Evolutionary conservation across 2,888 invertebrate genomes (phyloP).

Genomic region (Ptilodon capucinus): DNA sequence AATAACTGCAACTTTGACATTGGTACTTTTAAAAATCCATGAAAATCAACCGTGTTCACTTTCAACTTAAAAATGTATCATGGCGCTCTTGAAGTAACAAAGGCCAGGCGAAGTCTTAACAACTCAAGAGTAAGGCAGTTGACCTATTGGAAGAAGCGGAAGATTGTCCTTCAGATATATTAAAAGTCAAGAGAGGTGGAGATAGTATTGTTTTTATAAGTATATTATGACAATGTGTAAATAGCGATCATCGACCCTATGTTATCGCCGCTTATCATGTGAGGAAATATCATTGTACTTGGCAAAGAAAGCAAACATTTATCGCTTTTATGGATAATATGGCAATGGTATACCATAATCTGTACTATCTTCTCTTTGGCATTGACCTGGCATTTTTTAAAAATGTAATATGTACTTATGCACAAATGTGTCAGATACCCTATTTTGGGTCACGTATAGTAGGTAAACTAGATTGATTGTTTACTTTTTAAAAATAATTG

Average conservation of each 20-base stretch:
- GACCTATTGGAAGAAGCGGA: slow-evolving; percentile 1
- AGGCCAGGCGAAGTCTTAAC: neutral
- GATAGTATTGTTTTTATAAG: neutral
- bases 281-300: slow-evolving; percentile 48
- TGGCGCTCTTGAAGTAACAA: neutral
- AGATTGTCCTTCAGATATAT: slow-evolving; percentile 5
- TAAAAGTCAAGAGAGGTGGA: slow-evolving; percentile 4
- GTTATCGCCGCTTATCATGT: slow-evolving; percentile 46
- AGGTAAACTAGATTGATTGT: no score
- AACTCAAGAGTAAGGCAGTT: neutral
- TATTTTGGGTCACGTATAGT: neutral
- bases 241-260: slow-evolving; percentile 48
- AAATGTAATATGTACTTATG: no score
- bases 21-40: neutral
- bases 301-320: slow-evolving; percentile 47
- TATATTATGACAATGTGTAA: slow-evolving; percentile 7
- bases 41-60: neutral
- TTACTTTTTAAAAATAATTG: no score
- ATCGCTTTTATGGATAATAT: slow-evolving; percentile 14
- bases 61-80: neutral
- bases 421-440: no score
- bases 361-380: neutral
- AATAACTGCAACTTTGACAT: no score
- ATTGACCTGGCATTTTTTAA: no score
- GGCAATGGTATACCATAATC: slow-evolving; percentile 13